These are phyloP conservation scores for Ceyx cyanopectus DNA, from an alignment of 2,113 vertebrate genomes.

Conservation along the genomic window DNA sequence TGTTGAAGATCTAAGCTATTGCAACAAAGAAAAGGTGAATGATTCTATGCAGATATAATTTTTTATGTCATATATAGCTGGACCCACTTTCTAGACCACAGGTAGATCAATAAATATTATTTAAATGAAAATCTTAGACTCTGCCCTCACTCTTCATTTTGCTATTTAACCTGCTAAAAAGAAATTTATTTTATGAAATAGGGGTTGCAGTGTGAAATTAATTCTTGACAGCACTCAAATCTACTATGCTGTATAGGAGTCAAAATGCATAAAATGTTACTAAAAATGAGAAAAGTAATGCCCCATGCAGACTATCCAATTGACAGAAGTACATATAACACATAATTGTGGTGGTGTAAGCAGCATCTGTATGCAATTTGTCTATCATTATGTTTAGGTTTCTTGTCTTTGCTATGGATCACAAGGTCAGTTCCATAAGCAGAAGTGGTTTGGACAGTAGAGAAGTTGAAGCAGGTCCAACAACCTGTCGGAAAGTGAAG, in stretches of 20 bases:
- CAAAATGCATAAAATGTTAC: neutral
- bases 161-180: neutral
- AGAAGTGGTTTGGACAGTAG: no score
- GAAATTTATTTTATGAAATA: neutral
- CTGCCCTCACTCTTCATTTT: neutral
- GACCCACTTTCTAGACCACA: neutral
- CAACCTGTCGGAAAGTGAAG: no score
- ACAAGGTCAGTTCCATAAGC: no score
- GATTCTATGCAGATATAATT: neutral
- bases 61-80: neutral
- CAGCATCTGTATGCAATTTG: neutral
- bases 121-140: neutral
- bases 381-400: neutral
- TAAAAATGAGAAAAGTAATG: neutral
- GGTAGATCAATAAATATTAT: neutral
- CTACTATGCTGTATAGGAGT: neutral
- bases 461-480: no score
- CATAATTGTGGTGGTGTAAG: neutral
- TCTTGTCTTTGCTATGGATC: neutral
- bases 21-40: neutral
- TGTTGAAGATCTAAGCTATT: neutral
- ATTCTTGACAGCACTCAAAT: neutral
- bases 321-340: neutral
- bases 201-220: neutral
- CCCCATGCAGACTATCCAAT: neutral